Base-by-base conservation (phyloP, 2,888 invertebrate genomes). In the Gisinianus flammeolus region DNA sequence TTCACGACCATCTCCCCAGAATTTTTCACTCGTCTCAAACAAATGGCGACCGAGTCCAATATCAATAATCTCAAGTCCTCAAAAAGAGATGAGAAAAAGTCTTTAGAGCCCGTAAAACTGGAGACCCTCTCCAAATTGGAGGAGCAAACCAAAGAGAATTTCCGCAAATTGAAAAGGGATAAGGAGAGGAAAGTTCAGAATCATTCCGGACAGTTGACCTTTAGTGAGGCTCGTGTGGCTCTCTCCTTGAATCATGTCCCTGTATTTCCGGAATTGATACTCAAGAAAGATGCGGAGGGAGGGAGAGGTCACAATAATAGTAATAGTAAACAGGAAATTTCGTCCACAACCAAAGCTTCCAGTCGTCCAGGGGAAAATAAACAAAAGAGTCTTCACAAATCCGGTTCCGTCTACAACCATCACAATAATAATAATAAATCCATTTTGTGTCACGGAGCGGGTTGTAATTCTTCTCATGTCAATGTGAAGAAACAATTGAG, bases 1-100 rank as follows among this genome's bases (percentile, higher is more conserved):
- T 74, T 62, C 52, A 44, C 73, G 1, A 33, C 44, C 12, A 74
- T 74, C 10, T 31, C 73, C 16, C 73, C 73, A 5, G 73, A 74
- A 64, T 74, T 74, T n/a, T 74, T 74, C 64, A 62, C 73, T 8
- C 22, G 33, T 5, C 64, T 74, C 31, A 74, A 74, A 24, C 31
- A 35, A n/a, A 62, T 74, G 22, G 72, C 72, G 2, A 72, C 58
- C 33, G 72, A 58, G 72, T 35, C 73, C 19, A 74, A 30, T 28
- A 12, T 44, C 5, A 44, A 26, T 12, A 74, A 74, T 66, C 22
- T 64, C 10, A 6, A 35, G 35, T 62, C 62, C 5, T 26, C 62
- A 28, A n/a, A 24, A 58, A 58, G 12, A 28, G 64, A 31, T 30
- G 30, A 66, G 2, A 28, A 67, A 67, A 31, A 30, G n/a, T 64